Conservation (phyloP, 2,797 vertebrate species). For the Enoplosus armatus region DNA sequence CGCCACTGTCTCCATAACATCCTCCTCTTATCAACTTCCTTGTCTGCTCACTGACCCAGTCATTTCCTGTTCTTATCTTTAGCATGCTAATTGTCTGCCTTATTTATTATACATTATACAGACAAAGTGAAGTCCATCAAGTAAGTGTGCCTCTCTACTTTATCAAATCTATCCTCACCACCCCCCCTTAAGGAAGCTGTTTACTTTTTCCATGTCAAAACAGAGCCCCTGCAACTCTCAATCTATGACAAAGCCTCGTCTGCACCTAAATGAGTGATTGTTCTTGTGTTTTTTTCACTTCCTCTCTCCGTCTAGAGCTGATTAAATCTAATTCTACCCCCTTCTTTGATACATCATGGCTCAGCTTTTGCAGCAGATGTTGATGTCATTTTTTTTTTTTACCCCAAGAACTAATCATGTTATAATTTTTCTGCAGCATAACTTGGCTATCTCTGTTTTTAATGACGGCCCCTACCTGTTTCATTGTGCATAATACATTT, state of each 20-base stretch:
- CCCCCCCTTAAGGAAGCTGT: constrained; percentile 29
- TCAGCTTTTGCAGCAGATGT: constrained; percentile 30
- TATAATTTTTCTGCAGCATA: constrained; percentile 58
- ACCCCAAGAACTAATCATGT: constrained; percentile 52
- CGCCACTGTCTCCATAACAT: constrained; percentile 56
- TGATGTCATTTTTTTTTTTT: constrained; percentile 9
- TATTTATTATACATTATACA: constrained; percentile 74
- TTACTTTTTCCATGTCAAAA: constrained; percentile 46
- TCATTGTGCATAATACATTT: constrained; percentile 66
- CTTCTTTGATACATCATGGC: constrained; percentile 38
- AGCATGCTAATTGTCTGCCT: constrained; percentile 67
- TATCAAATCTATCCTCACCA: constrained; percentile 27
- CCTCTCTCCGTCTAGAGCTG: constrained; percentile 35
- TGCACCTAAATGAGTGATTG: constrained; percentile 35
- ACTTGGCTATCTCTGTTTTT: constrained; percentile 50
- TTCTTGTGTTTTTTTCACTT: constrained; percentile 24
- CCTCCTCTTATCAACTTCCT: constrained; percentile 37
- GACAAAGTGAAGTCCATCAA: constrained; percentile 60
- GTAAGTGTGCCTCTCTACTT: constrained; percentile 10
- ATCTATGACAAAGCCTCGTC: constrained; percentile 36
- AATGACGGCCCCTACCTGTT: constrained; percentile 59
- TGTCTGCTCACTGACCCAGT: constrained; percentile 50
- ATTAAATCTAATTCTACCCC: constrained; percentile 59
- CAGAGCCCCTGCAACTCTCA: constrained; percentile 15
- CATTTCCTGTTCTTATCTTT: constrained; percentile 69